phyloP scores from a whole-genome alignment of 2,888 invertebrate species.

The Drosophila anomalata region DNA sequence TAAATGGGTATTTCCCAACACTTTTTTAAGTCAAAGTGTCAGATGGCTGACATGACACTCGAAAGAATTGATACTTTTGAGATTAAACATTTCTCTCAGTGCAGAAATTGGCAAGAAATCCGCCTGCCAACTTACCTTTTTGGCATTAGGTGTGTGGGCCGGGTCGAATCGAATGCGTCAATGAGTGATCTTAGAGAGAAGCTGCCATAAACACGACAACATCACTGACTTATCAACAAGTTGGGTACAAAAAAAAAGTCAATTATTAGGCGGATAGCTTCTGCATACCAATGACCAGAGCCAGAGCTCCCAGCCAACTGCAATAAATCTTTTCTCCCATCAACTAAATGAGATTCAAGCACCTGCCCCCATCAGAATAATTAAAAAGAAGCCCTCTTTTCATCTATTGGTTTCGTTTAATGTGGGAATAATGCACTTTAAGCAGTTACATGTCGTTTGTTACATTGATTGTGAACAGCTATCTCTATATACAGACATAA shows the following conservation, averaged over 20 bases:
- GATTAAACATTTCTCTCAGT: slow-evolving; percentile 4
- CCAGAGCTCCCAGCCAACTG: slow-evolving; percentile 3
- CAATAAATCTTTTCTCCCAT: slow-evolving; percentile 20
- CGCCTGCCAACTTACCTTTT: slow-evolving; percentile 32
- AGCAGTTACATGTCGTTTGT: slow-evolving; percentile 40
- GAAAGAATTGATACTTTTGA: background rate
- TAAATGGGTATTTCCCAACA: background rate
- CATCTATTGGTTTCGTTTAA: slow-evolving; percentile 39
- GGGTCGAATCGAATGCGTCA: slow-evolving; percentile 42
- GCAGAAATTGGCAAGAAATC: slow-evolving; percentile 32
- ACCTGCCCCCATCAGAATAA: background rate
- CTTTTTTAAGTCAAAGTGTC: slow-evolving; percentile 11
- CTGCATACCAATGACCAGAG: slow-evolving; percentile 23
- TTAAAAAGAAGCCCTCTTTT: background rate
- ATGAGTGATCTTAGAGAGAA: slow-evolving; percentile 45
- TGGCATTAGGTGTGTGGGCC: slow-evolving; percentile 38
- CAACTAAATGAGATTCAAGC: background rate
- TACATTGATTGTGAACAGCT: slow-evolving; percentile 43
- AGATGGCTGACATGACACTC: background rate
- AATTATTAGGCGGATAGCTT: background rate
- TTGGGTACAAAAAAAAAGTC: slow-evolving; percentile 28
- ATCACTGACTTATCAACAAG: slow-evolving; percentile 31
- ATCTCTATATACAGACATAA: slow-evolving; percentile 33
- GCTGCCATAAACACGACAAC: slow-evolving; percentile 28
- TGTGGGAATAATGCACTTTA: slow-evolving; percentile 37